phyloP scores from a whole-genome alignment of 2,797 vertebrate species.

The Esox lucius region DNA sequence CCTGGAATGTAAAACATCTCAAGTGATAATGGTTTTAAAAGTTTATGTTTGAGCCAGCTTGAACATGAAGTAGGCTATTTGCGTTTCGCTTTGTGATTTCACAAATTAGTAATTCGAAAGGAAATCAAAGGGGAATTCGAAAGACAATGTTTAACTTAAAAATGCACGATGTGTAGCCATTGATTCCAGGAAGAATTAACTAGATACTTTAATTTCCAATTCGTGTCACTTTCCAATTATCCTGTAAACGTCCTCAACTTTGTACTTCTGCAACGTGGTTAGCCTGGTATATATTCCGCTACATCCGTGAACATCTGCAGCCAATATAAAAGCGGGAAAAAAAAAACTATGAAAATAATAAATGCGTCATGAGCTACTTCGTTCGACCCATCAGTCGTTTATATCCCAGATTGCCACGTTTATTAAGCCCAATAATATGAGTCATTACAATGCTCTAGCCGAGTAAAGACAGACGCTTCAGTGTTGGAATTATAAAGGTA shows the following conservation, averaged over 20 bases:
- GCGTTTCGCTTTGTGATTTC: not conserved
- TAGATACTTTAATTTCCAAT: too few relatives aligned
- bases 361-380: too few relatives aligned
- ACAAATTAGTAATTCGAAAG: not conserved
- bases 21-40: not conserved
- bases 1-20: not conserved
- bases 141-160: not conserved
- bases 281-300: too few relatives aligned
- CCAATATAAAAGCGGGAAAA: too few relatives aligned
- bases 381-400: not conserved
- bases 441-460: too few relatives aligned
- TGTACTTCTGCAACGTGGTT: too few relatives aligned
- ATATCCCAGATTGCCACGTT: not conserved
- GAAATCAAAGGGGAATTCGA: not conserved
- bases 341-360: too few relatives aligned
- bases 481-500: conserved; percentile 40
- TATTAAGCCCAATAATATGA: not conserved
- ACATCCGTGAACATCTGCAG: too few relatives aligned
- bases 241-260: too few relatives aligned
- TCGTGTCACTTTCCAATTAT: too few relatives aligned
- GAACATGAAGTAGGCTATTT: not conserved
- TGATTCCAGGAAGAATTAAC: not conserved
- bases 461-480: conserved; percentile 12
- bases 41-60: not conserved
- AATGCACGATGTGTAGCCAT: not conserved